These are phyloP conservation scores for Amphimallon solstitiale DNA, from an alignment of 2,888 invertebrate genomes.

Conservation along the genomic window DNA sequence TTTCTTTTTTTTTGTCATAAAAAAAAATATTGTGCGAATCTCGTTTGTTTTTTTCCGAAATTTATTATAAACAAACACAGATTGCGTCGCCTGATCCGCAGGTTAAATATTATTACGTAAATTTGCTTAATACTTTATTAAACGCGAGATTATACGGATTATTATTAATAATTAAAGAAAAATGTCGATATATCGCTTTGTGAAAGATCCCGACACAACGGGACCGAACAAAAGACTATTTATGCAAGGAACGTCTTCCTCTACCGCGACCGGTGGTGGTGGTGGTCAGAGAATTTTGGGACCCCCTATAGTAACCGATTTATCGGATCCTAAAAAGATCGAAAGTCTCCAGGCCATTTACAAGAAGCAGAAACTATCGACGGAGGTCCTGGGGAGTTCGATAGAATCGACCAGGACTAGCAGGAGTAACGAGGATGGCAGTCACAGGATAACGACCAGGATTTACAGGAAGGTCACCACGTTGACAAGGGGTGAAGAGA, in stretches of 20 bases:
- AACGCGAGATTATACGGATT: background rate
- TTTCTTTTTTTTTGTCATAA: too few species aligned
- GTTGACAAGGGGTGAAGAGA: constrained; percentile 85
- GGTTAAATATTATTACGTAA: background rate
- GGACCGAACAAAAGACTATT: constrained; percentile 73
- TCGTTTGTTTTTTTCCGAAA: too few species aligned
- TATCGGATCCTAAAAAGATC: constrained; percentile 56
- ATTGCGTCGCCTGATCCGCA: constrained; percentile 1
- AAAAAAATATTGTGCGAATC: too few species aligned
- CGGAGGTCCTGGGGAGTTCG: constrained; percentile 86
- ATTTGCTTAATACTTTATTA: background rate
- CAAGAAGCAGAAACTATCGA: constrained; percentile 83
- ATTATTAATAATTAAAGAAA: constrained; percentile 37
- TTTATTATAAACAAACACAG: background rate
- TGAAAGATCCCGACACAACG: constrained; percentile 68
- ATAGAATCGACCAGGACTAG: constrained; percentile 86
- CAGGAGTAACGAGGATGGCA: constrained; percentile 80
- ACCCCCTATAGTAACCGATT: constrained; percentile 59
- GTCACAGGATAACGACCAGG: constrained; percentile 84
- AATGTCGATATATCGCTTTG: constrained; percentile 78
- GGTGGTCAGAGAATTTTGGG: constrained; percentile 47
- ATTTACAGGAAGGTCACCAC: constrained; percentile 91
- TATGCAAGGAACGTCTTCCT: constrained; percentile 73
- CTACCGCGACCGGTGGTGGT: too few species aligned
- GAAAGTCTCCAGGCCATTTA: constrained; percentile 79